Conservation (phyloP, 2,113 vertebrate species). For the Phoenicopterus ruber region DNA sequence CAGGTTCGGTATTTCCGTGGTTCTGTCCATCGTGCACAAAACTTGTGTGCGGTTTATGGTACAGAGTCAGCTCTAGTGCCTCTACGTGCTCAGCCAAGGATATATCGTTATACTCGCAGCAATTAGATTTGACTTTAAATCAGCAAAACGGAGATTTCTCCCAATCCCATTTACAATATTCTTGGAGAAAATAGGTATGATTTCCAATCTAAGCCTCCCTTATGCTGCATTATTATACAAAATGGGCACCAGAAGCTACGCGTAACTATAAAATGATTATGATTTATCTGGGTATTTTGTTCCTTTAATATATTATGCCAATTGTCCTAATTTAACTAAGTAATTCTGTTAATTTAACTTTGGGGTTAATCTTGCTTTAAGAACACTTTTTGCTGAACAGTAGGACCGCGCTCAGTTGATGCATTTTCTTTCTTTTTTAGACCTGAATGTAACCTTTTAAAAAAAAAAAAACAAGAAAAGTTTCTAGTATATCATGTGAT, state of each 20-base stretch:
- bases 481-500: slow-evolving; percentile 71
- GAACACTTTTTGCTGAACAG: slow-evolving; percentile 26
- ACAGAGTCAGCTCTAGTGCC: background rate
- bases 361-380: slow-evolving; percentile 53
- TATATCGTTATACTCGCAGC: background rate
- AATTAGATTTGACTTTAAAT: slow-evolving; percentile 32
- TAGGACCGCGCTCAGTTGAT: background rate
- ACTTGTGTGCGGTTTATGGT: background rate
- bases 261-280: slow-evolving; percentile 44
- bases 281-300: slow-evolving; percentile 6
- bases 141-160: slow-evolving; percentile 4
- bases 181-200: background rate
- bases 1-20: background rate
- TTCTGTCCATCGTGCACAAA: background rate
- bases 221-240: background rate
- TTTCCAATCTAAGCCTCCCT: slow-evolving; percentile 11
- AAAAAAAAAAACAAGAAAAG: slow-evolving; percentile 23
- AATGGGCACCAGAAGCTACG: slow-evolving; percentile 19
- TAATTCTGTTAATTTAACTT: slow-evolving; percentile 50
- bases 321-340: slow-evolving; percentile 46
- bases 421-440: slow-evolving; percentile 25
- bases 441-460: slow-evolving; percentile 45
- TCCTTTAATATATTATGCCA: slow-evolving; percentile 33
- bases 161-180: slow-evolving; percentile 21
- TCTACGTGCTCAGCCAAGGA: background rate